A percentile compares a stretch with the other conserved stretches of the same genome.
phyloP scores from a whole-genome alignment of 2,888 invertebrate species.

The Dryadula phaetusa region DNA sequence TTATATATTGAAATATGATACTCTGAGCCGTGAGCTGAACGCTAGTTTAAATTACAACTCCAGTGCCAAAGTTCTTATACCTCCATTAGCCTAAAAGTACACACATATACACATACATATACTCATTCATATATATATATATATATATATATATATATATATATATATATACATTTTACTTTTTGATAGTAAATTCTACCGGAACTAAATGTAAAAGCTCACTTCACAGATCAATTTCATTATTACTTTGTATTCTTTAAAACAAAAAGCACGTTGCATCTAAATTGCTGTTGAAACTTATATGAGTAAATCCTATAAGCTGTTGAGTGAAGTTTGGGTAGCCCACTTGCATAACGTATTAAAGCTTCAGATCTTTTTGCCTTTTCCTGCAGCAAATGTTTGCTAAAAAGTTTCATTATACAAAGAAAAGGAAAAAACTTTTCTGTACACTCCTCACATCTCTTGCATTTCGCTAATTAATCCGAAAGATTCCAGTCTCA shows the following conservation, averaged over 20 bases:
- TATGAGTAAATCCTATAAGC: conserved; percentile 19
- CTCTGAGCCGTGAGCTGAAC: too few species aligned
- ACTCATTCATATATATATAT: too few species aligned
- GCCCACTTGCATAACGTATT: conserved; percentile 22
- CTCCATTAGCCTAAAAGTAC: too few species aligned
- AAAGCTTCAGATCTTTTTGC: conserved; percentile 1
- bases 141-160: too few species aligned
- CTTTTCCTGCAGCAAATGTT: conserved; percentile 10
- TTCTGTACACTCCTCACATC: neutral
- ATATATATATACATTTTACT: too few species aligned
- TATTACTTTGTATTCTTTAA: neutral
- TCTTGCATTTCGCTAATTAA: too few species aligned
- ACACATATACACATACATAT: too few species aligned
- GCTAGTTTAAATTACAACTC: too few species aligned
- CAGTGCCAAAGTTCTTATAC: too few species aligned
- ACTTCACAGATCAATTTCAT: neutral
- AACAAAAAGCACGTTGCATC: conserved; percentile 1
- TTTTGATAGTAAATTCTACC: too few species aligned
- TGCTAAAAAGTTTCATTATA: neutral
- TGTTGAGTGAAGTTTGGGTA: conserved; percentile 22
- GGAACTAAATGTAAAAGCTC: neutral
- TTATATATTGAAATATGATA: too few species aligned
- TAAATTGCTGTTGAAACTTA: conserved; percentile 16
- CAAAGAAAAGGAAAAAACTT: neutral
- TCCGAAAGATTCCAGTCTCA: too few species aligned